A percentile compares a stretch with the other conserved stretches of the same genome.
Conservation (phyloP, 2,113 vertebrate genomes). For the Chloroceryle aenea region DNA sequence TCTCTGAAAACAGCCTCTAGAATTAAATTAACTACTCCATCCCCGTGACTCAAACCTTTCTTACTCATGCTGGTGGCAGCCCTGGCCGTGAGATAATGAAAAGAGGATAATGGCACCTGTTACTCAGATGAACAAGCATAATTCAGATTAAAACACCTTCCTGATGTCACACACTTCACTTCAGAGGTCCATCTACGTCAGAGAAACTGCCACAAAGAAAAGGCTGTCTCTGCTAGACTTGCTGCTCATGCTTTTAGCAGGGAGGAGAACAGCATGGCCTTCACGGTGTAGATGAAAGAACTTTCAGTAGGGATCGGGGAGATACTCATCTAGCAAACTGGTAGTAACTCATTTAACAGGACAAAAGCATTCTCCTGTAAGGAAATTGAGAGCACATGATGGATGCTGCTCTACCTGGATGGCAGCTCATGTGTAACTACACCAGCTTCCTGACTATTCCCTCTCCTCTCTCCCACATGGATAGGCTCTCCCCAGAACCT, state of each 20-base stretch:
- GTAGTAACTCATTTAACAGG: neutral
- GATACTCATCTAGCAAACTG: neutral
- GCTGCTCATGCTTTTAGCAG: neutral
- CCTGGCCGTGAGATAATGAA: conserved; percentile 12
- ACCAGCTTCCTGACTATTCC: neutral
- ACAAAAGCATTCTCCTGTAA: neutral
- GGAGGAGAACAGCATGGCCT: neutral
- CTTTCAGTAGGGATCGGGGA: neutral
- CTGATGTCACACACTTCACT: conserved; percentile 38
- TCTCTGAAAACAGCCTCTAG: neutral
- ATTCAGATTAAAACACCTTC: conserved; percentile 36
- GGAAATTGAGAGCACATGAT: neutral
- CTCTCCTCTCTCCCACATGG: neutral
- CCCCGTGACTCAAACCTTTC: conserved; percentile 47
- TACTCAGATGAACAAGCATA: neutral
- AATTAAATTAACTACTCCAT: conserved; percentile 20
- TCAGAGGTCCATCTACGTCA: neutral
- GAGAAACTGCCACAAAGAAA: neutral
- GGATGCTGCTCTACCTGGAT: neutral
- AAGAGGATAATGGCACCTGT: neutral
- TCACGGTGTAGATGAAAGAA: neutral
- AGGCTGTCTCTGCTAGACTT: neutral
- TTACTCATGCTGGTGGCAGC: conserved; percentile 47
- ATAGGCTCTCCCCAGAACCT: neutral
- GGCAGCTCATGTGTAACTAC: neutral